phyloP scores from a whole-genome alignment of 2,113 vertebrate genomes.

The Varanus komodoensis region DNA sequence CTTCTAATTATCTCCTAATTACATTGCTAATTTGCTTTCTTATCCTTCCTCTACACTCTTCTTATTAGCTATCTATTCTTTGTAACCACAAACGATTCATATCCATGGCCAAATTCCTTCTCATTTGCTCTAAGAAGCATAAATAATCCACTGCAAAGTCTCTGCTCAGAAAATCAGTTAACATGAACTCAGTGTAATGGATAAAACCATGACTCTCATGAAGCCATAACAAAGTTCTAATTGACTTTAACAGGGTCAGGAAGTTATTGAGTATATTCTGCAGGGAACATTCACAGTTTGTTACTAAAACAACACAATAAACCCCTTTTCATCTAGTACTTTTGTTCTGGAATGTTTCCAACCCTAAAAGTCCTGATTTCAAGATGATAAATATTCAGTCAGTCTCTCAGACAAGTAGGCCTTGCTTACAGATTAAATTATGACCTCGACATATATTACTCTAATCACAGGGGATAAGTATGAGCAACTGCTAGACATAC shows the following conservation, averaged over 20 bases:
- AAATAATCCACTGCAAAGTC: not conserved
- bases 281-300: constrained; percentile 7
- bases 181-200: constrained; percentile 2
- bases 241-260: not conserved
- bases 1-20: constrained; percentile 34
- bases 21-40: constrained; percentile 26
- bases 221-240: constrained; percentile 14
- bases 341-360: constrained; percentile 11
- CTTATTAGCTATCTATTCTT: constrained; percentile 21
- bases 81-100: constrained; percentile 18
- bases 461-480: not conserved
- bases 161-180: constrained; percentile 10
- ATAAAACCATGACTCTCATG: not conserved
- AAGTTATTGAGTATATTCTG: constrained; percentile 1
- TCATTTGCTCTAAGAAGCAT: not conserved
- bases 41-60: not conserved
- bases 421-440: not conserved
- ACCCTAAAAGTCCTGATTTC: constrained; percentile 1
- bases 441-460: accelerated
- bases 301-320: not conserved
- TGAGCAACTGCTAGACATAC: not conserved
- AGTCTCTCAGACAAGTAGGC: not conserved
- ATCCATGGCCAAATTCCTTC: not conserved
- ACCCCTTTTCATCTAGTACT: not conserved
- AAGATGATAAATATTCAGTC: not conserved